These are phyloP conservation scores for Alitta virens DNA, from an alignment of 2,888 invertebrate genomes.

Conservation along the genomic window DNA sequence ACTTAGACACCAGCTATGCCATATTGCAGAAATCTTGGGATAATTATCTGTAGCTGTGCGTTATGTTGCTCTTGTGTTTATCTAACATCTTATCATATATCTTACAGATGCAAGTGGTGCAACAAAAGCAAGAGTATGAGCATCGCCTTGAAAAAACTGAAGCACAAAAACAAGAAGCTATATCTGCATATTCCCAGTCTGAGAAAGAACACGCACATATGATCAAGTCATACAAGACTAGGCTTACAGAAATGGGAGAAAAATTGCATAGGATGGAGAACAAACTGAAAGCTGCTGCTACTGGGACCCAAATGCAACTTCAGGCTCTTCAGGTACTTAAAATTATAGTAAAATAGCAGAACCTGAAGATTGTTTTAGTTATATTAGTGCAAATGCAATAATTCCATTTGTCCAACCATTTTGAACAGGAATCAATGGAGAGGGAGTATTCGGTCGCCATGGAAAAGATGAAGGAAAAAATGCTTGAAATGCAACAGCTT, in stretches of 20 bases:
- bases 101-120: background rate
- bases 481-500: slow-evolving; percentile 34
- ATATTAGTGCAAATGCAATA: too few relatives aligned
- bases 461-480: slow-evolving; percentile 38
- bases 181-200: slow-evolving; percentile 18
- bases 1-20: too few relatives aligned
- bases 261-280: slow-evolving; percentile 10
- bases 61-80: too few relatives aligned
- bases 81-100: too few relatives aligned
- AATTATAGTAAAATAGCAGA: background rate
- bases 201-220: slow-evolving; percentile 34
- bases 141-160: background rate
- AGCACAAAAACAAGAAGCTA: slow-evolving; percentile 10
- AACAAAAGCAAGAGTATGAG: background rate
- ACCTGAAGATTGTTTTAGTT: too few relatives aligned
- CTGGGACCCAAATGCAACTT: background rate
- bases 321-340: slow-evolving; percentile 2
- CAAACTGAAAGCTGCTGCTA: slow-evolving; percentile 3
- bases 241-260: slow-evolving; percentile 30
- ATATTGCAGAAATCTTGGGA: too few relatives aligned
- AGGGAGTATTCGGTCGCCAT: slow-evolving; percentile 37
- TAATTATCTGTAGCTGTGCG: too few relatives aligned
- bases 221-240: slow-evolving; percentile 30
- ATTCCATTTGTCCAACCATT: background rate
- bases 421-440: slow-evolving; percentile 27